phyloP scores from a whole-genome alignment of 1,140 invertebrate species.

The Phenacoccus solenopsis region DNA sequence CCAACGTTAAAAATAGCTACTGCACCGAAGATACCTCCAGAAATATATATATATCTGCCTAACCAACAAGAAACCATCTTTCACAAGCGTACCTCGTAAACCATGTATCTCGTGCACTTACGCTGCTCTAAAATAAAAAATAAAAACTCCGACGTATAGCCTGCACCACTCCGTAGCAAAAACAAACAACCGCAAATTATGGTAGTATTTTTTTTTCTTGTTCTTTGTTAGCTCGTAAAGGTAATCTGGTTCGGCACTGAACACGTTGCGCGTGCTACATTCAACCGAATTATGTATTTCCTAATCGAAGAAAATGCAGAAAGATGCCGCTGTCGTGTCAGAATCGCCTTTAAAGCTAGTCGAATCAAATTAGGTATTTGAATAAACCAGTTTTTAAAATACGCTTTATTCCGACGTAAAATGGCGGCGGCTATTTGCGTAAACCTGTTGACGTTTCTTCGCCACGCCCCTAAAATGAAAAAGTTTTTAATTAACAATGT shows the following conservation, averaged over 20 bases:
- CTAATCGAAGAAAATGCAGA: not conserved
- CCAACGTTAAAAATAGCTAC: too few species aligned
- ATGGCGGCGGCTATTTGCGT: not conserved
- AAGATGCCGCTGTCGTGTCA: not conserved
- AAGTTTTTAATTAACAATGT: not conserved
- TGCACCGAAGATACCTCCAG: too few species aligned
- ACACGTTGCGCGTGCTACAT: not conserved
- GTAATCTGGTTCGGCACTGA: not conserved
- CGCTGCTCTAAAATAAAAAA: too few species aligned
- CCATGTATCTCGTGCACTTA: too few species aligned
- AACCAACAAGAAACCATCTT: too few species aligned
- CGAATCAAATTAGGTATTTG: conserved; percentile 3
- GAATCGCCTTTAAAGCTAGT: not conserved
- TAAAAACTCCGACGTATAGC: too few species aligned
- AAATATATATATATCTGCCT: too few species aligned
- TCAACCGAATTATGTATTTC: not conserved
- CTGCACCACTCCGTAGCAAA: too few species aligned
- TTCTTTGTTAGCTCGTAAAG: not conserved
- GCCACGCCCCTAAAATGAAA: not conserved
- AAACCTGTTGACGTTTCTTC: not conserved
- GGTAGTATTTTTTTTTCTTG: not conserved
- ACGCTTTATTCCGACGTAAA: not conserved
- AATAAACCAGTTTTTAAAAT: not conserved
- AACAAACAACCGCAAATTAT: not conserved
- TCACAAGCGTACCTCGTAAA: too few species aligned